These are phyloP conservation scores for Siphamia tubifer DNA, from an alignment of 2,113 vertebrate genomes.

Conservation along the genomic window DNA sequence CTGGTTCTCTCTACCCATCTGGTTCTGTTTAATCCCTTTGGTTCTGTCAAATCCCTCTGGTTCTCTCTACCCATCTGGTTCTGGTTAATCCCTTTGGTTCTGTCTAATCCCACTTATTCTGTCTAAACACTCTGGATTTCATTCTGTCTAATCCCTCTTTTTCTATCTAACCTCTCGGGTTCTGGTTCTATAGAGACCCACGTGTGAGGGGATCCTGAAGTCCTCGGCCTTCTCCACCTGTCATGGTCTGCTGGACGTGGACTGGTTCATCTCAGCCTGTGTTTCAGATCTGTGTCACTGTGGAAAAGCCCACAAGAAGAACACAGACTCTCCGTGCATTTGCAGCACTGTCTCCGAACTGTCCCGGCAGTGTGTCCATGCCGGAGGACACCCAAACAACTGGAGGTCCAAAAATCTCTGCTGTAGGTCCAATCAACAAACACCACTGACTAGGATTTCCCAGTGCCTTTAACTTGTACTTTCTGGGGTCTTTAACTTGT, in stretches of 20 bases:
- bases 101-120: too few species aligned
- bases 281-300: conserved; percentile 74
- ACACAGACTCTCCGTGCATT: conserved; percentile 56
- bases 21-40: too few species aligned
- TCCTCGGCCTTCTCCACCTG: conserved; percentile 64
- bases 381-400: conserved; percentile 68
- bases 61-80: too few species aligned
- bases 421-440: conserved; percentile 55
- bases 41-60: too few species aligned
- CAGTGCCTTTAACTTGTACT: too few species aligned
- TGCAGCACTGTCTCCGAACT: conserved; percentile 79
- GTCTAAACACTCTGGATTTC: too few species aligned
- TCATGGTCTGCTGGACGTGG: conserved; percentile 48
- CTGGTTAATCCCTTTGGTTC: too few species aligned
- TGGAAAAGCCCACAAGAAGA: not conserved
- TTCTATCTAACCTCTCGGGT: too few species aligned
- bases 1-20: too few species aligned
- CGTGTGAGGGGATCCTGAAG: conserved; percentile 71
- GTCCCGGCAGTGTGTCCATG: conserved; percentile 77
- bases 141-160: too few species aligned
- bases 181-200: conserved; percentile 47
- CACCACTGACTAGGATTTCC: not conserved
- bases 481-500: too few species aligned
- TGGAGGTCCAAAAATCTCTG: conserved; percentile 74
- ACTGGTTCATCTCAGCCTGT: conserved; percentile 70